These are phyloP conservation scores for Leptinotarsa peninsularis DNA, from an alignment of 2,888 invertebrate genomes.

Conservation along the genomic window DNA sequence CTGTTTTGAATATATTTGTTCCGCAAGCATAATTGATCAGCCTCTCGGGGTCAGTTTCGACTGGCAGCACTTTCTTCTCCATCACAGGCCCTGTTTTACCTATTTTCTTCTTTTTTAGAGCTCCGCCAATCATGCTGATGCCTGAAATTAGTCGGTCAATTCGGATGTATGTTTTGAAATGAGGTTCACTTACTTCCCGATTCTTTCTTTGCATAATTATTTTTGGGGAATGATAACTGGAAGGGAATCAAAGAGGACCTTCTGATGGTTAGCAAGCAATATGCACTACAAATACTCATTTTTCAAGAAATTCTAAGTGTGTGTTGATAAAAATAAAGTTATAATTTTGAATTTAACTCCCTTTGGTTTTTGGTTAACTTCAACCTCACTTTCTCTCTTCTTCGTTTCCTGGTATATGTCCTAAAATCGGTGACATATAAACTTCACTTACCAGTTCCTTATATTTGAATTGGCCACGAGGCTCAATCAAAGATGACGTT, in stretches of 20 bases:
- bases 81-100: slow-evolving; percentile 73
- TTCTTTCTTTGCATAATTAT: slow-evolving; percentile 59
- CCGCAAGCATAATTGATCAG: slow-evolving; percentile 86
- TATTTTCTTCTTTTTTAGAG: slow-evolving; percentile 73
- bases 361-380: too few relatives aligned
- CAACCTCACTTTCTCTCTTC: too few relatives aligned
- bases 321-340: too few relatives aligned
- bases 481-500: too few relatives aligned
- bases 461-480: too few relatives aligned
- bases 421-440: too few relatives aligned
- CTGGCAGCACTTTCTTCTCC: slow-evolving; percentile 81
- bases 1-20: slow-evolving; percentile 82
- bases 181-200: slow-evolving; percentile 51
- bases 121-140: slow-evolving; percentile 63
- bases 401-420: too few relatives aligned
- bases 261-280: slow-evolving; percentile 37
- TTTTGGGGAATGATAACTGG: slow-evolving; percentile 50
- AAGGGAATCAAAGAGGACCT: slow-evolving; percentile 41
- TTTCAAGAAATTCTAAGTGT: neutral
- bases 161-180: neutral
- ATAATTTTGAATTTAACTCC: neutral
- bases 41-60: slow-evolving; percentile 85
- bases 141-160: slow-evolving; percentile 50
- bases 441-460: too few relatives aligned
- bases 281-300: slow-evolving; percentile 43